A percentile compares a stretch with the other conserved stretches of the same genome.
Evolutionary conservation across 2,797 vertebrate species (phyloP).

Genomic region (Cetoscarus ocellatus): DNA sequence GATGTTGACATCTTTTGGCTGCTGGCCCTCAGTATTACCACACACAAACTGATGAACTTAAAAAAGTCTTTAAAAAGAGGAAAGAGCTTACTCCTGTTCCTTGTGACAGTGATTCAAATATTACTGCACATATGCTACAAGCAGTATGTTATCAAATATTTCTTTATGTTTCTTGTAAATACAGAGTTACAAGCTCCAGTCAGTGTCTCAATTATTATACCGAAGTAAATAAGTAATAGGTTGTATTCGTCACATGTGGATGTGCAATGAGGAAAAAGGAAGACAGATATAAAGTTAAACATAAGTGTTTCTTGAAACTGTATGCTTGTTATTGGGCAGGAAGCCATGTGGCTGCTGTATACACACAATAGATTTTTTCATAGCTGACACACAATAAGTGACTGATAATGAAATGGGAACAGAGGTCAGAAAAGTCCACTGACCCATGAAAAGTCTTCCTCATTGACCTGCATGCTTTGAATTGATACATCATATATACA

Average conservation of each 20-base stretch:
- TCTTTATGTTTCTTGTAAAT: too few relatives aligned
- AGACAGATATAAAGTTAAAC: not conserved
- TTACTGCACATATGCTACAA: not conserved
- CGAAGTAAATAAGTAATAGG: conserved; percentile 17
- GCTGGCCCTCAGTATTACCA: not conserved
- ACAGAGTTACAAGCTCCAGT: not conserved
- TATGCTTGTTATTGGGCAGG: not conserved
- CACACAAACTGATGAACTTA: conserved; percentile 29
- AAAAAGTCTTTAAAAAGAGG: conserved; percentile 24
- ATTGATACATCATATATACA: not conserved
- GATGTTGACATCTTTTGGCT: conserved; percentile 26
- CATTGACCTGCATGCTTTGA: not conserved
- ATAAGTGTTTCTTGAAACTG: not conserved
- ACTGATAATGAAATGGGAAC: conserved; percentile 5
- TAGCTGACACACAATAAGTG: not conserved
- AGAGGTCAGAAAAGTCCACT: not conserved
- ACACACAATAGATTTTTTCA: conserved; percentile 11
- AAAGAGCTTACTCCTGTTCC: not conserved
- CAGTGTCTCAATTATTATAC: not conserved
- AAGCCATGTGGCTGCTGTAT: not conserved
- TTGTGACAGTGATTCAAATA: not conserved
- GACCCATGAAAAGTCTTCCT: not conserved
- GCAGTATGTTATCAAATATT: too few relatives aligned
- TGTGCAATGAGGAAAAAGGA: conserved; percentile 46
- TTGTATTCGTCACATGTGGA: not conserved